Evolutionary conservation across 2,888 invertebrate genomes (phyloP), one percentile per base, ranked within the genome.

Genomic region (Deilephila elpenor): DNA sequence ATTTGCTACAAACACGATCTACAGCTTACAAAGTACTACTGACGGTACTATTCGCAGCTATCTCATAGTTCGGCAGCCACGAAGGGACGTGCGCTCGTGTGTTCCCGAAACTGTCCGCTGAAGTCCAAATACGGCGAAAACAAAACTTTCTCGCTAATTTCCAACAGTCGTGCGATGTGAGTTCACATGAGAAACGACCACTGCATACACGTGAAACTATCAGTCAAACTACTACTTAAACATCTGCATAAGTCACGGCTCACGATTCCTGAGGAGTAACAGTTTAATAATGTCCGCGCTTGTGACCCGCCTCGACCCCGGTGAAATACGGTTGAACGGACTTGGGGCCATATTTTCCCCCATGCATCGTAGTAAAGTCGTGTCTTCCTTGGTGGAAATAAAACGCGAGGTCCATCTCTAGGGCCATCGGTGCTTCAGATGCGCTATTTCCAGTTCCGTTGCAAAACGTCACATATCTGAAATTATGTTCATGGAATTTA

Each of bases 301-400:
- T 85, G 85, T 87, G 93, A 92, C 93, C 93, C 87, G 80, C 82
- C 78, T 80, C 86, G 91, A 92, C 93, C 93, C 86, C 87, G 78
- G 90, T 93, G 94, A 94, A 94, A 93, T 94, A 94, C 93, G 90
- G 92, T 91, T 90, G 91, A 90, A 88, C 92, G 92, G 93, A 92
- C 93, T 90, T 85, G 84, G 87, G 86, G 91, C 93, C 90, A 93
- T 93, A 94, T 94, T 94, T 94, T 91, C 90, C 92, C 67, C 89
- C 91, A 93, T 93, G 92, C 91, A 92, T 92, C 91, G 92, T 88
- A 88, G 89, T 84, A 85, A 86, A 92, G 93, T 94, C 94, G 94
- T 94, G 94, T 93, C 94, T 94, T 93, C 93, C 92, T 91, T 84
- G 89, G 89, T 93, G 92, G 94, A 94, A 94, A 94, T 94, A 94